phyloP scores from a whole-genome alignment of 2,888 invertebrate species.

The Deilephila elpenor region DNA sequence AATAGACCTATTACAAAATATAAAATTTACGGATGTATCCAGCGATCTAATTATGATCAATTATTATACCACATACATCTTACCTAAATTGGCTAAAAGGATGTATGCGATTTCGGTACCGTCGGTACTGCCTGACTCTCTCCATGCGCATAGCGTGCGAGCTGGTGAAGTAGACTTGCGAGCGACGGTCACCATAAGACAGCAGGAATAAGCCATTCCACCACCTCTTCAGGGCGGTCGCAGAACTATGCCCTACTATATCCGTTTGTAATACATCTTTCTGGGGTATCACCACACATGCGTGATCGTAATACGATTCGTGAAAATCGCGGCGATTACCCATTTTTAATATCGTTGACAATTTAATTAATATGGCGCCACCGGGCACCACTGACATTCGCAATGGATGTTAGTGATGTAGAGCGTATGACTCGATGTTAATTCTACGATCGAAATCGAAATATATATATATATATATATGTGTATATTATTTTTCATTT shows the following conservation, averaged over 20 bases:
- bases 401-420: too few relatives aligned
- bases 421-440: too few relatives aligned
- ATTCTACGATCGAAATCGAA: too few relatives aligned
- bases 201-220: constrained; percentile 56
- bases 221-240: constrained; percentile 43
- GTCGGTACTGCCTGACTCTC: constrained; percentile 31
- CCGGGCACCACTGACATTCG: neutral
- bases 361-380: too few relatives aligned
- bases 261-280: constrained; percentile 51
- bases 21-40: too few relatives aligned
- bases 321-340: constrained; percentile 31
- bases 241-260: constrained; percentile 42
- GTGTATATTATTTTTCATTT: too few relatives aligned
- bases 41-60: too few relatives aligned
- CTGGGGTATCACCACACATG: constrained; percentile 49
- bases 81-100: constrained; percentile 33
- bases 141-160: constrained; percentile 31
- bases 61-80: too few relatives aligned
- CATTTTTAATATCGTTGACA: too few relatives aligned
- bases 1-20: too few relatives aligned
- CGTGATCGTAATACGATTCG: constrained; percentile 52
- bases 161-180: constrained; percentile 41
- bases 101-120: constrained; percentile 29
- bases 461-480: too few relatives aligned
- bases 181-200: constrained; percentile 44